Conservation (phyloP, 2,797 vertebrate genomes). For the Enteromius trimaculatus region DNA sequence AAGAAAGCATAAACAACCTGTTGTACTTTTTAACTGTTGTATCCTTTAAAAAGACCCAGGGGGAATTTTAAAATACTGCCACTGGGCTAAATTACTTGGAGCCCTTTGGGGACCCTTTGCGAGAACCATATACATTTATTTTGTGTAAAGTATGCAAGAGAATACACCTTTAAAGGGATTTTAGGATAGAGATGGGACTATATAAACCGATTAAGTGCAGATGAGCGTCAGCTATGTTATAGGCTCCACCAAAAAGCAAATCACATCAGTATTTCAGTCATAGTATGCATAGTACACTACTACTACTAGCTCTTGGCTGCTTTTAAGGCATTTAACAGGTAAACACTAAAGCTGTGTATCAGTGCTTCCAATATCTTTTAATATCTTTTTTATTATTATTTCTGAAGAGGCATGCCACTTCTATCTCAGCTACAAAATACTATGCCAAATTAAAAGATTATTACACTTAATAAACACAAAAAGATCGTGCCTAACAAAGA, state of each 20-base stretch:
- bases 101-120: constrained; percentile 28
- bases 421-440: not conserved
- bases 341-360: not conserved
- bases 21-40: constrained; percentile 49
- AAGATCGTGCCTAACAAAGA: too few relatives aligned
- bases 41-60: constrained; percentile 51
- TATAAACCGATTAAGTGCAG: constrained; percentile 43
- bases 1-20: constrained; percentile 56
- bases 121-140: constrained; percentile 39
- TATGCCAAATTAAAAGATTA: not conserved
- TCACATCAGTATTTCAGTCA: not conserved
- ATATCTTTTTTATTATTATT: not conserved
- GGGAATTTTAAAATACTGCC: constrained; percentile 52
- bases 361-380: not conserved
- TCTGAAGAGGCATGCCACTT: not conserved
- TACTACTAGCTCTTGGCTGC: not conserved
- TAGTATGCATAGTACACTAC: not conserved
- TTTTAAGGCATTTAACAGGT: not conserved
- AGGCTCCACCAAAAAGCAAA: not conserved
- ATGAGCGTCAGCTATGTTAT: constrained; percentile 48
- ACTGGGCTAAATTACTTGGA: constrained; percentile 40
- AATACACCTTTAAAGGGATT: constrained; percentile 13
- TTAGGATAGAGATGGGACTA: constrained; percentile 23
- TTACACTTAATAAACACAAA: not conserved
- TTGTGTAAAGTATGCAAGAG: constrained; percentile 27